Evolutionary conservation across 1,140 invertebrate genomes (phyloP).

Genomic region (Penaeus japonicus): DNA sequence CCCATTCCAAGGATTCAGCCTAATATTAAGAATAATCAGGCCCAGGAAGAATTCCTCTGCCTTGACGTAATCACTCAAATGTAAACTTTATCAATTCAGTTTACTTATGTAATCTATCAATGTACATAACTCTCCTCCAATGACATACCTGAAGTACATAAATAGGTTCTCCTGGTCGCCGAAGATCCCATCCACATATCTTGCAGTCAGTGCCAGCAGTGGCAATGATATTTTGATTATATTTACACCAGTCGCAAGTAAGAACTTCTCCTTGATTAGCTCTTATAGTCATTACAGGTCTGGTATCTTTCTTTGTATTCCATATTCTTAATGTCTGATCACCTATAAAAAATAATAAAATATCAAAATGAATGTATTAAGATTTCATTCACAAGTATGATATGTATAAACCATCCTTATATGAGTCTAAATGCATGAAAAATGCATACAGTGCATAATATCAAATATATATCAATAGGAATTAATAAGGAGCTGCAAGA

Average conservation of each 20-base stretch:
- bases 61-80: too few relatives aligned
- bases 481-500: too few relatives aligned
- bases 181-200: conserved; percentile 36
- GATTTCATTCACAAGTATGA: not conserved
- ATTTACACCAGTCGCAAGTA: conserved; percentile 50
- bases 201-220: conserved; percentile 28
- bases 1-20: too few relatives aligned
- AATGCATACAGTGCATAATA: too few relatives aligned
- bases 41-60: too few relatives aligned
- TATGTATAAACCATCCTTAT: not conserved
- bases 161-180: conserved; percentile 14
- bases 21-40: too few relatives aligned
- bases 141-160: conserved; percentile 22
- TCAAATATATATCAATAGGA: too few relatives aligned
- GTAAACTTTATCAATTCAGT: too few relatives aligned
- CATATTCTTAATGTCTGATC: conserved; percentile 32
- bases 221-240: conserved; percentile 45
- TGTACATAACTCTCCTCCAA: not conserved
- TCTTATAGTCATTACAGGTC: conserved; percentile 1
- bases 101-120: too few relatives aligned
- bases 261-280: conserved; percentile 31
- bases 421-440: too few relatives aligned
- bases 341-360: not conserved
- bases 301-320: not conserved
- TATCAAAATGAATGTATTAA: not conserved